These are phyloP conservation scores for Chalcis sispes DNA, from an alignment of 2,888 invertebrate species.

Conservation along the genomic window DNA sequence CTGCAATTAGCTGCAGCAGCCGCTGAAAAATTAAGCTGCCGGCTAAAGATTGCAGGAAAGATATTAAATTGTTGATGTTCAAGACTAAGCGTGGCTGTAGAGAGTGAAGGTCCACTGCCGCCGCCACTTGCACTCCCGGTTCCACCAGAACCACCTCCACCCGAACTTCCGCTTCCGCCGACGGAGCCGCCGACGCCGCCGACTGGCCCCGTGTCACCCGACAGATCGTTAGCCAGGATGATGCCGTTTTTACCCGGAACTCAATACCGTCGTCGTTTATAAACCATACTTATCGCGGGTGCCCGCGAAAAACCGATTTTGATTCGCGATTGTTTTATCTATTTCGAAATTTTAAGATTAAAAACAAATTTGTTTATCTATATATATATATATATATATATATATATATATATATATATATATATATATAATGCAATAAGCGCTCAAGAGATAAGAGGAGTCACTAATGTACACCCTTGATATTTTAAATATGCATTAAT, in stretches of 20 bases:
- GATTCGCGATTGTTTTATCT: no score
- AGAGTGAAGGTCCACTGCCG: conserved; percentile 67
- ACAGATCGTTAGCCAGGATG: conserved; percentile 75
- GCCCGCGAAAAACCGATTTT: no score
- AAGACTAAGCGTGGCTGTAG: conserved; percentile 79
- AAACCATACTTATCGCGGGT: neutral
- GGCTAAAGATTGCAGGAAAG: conserved; percentile 93
- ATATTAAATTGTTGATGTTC: conserved; percentile 92
- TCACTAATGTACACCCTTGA: no score
- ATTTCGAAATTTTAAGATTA: no score
- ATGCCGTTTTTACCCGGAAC: conserved; percentile 65
- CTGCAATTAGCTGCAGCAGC: conserved; percentile 82
- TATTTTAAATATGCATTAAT: no score
- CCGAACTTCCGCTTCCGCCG: conserved; percentile 78
- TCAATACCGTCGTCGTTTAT: no score
- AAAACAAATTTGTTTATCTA: no score
- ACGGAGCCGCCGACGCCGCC: conserved; percentile 87
- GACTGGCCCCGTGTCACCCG: conserved; percentile 72
- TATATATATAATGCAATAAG: no score
- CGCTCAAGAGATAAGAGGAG: no score
- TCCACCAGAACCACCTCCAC: conserved; percentile 80
- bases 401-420: neutral
- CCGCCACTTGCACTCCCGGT: conserved; percentile 66
- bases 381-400: neutral
- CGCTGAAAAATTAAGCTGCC: conserved; percentile 89